These are phyloP conservation scores for Pterophyllum scalare DNA, from an alignment of 2,113 vertebrate species.

Conservation along the genomic window DNA sequence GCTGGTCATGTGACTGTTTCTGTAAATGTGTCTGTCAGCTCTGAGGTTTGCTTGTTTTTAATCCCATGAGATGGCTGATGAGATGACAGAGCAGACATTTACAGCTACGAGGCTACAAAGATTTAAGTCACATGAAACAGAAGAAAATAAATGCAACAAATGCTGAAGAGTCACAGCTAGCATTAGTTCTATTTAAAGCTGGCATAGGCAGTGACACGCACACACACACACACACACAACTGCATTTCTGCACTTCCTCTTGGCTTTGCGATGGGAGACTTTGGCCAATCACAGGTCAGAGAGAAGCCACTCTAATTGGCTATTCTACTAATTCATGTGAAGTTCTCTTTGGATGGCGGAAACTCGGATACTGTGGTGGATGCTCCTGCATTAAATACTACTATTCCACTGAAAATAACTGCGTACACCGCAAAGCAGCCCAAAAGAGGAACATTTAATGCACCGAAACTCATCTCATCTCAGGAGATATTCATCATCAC, in stretches of 20 bases:
- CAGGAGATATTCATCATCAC: not conserved
- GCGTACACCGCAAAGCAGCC: not conserved
- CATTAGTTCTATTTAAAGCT: not conserved
- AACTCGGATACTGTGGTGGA: not conserved
- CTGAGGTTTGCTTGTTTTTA: not conserved
- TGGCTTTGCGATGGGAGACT: not conserved
- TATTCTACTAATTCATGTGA: not conserved
- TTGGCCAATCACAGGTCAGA: not conserved
- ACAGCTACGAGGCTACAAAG: not conserved
- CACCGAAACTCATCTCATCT: not conserved
- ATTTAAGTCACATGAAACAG: not conserved
- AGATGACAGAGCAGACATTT: not conserved
- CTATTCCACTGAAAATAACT: not conserved
- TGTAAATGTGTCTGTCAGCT: conserved; percentile 42
- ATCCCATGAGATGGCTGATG: not conserved
- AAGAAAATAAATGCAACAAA: not conserved
- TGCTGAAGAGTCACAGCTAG: not conserved
- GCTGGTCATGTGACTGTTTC: conserved; percentile 57
- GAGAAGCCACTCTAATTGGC: not conserved
- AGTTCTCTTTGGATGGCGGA: not conserved
- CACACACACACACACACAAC: not conserved
- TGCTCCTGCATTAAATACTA: rapidly evolving
- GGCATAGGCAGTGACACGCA: not conserved
- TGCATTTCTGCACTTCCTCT: not conserved
- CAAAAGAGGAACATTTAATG: not conserved